Percentiles rank a stretch among this genome's conserved stretches.
phyloP scores from a whole-genome alignment of 1,140 invertebrate genomes.

The Megalonaias nervosa region DNA sequence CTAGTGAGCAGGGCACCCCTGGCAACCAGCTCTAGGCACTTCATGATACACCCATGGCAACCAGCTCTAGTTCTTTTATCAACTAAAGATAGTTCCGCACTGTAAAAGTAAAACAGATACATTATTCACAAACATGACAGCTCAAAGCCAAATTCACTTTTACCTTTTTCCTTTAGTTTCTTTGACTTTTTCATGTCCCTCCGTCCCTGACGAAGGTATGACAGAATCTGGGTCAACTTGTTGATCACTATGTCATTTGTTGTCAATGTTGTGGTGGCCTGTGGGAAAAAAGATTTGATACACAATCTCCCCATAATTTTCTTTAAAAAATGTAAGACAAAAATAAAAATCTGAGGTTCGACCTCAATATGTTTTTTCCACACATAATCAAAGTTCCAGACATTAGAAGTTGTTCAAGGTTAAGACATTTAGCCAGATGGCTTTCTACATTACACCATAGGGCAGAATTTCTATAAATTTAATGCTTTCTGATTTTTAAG shows the following conservation, averaged over 20 bases:
- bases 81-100: too few relatives aligned
- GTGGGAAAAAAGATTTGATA: too few relatives aligned
- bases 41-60: too few relatives aligned
- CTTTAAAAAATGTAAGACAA: not conserved
- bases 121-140: too few relatives aligned
- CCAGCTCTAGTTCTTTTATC: too few relatives aligned
- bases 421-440: not conserved
- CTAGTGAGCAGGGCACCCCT: too few relatives aligned
- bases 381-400: too few relatives aligned
- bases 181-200: slow-evolving; percentile 71
- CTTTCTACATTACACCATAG: not conserved
- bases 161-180: slow-evolving; percentile 63
- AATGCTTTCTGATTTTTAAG: not conserved
- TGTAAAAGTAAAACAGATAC: too few relatives aligned
- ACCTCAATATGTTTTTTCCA: too few relatives aligned
- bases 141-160: not conserved
- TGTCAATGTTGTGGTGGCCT: slow-evolving; percentile 86
- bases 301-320: too few relatives aligned
- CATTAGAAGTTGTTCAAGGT: not conserved
- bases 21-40: too few relatives aligned
- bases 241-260: slow-evolving; percentile 98
- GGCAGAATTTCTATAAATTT: not conserved
- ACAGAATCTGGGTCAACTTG: slow-evolving; percentile 97
- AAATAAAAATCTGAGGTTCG: not conserved
- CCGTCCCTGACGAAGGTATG: slow-evolving; percentile 83